These are phyloP conservation scores for Glaucopsyche alexis DNA, from an alignment of 2,888 invertebrate species.

Conservation along the genomic window DNA sequence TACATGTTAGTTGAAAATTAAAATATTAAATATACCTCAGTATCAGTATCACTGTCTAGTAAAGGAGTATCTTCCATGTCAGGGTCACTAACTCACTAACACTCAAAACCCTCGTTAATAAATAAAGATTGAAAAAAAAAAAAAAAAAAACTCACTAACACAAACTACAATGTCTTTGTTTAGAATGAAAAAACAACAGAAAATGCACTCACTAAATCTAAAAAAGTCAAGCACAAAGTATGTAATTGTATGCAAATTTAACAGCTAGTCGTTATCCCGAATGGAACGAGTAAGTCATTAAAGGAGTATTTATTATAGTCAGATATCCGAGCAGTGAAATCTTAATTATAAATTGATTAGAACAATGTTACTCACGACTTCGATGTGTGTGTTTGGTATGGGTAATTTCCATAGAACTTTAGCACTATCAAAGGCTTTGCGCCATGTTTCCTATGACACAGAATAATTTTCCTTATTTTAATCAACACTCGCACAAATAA, in stretches of 20 bases:
- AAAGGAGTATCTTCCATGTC: slow-evolving; percentile 57
- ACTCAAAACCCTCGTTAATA: too few species aligned
- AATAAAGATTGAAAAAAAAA: too few species aligned
- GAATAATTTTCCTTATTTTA: slow-evolving; percentile 39
- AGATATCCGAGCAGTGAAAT: slow-evolving; percentile 52
- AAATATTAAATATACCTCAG: slow-evolving; percentile 50
- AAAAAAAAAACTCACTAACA: neutral
- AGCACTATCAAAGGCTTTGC: slow-evolving; percentile 52
- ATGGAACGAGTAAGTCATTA: slow-evolving; percentile 54
- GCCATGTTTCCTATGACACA: slow-evolving; percentile 50
- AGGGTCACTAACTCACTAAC: neutral
- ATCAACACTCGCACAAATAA: neutral
- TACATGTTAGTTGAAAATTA: neutral
- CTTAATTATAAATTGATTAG: slow-evolving; percentile 42
- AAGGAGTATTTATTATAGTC: slow-evolving; percentile 46
- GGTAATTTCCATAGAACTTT: slow-evolving; percentile 66
- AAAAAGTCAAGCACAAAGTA: slow-evolving; percentile 50
- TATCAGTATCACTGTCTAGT: slow-evolving; percentile 53
- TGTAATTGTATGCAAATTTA: slow-evolving; percentile 72
- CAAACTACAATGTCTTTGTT: slow-evolving; percentile 30
- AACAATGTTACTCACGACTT: slow-evolving; percentile 60
- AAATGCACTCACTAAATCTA: slow-evolving; percentile 41
- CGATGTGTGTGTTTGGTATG: slow-evolving; percentile 56
- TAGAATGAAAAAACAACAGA: slow-evolving; percentile 36
- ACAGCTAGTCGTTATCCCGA: slow-evolving; percentile 61